Conservation (phyloP, 2,888 invertebrate genomes). For the Melinopterus prodromus region DNA sequence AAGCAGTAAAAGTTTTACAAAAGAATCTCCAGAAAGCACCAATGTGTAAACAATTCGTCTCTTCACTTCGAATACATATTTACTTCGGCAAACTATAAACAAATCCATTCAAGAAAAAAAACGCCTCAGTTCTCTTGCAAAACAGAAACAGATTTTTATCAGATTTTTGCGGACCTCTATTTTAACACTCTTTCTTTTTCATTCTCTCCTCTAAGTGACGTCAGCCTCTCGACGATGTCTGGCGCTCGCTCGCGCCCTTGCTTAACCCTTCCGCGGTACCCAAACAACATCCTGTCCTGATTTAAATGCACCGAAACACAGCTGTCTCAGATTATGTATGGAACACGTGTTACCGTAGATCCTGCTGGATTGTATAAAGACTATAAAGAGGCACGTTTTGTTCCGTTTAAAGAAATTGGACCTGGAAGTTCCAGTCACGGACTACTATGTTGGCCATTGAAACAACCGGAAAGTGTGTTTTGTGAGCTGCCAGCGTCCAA, state of each 20-base stretch:
- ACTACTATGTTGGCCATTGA: not conserved
- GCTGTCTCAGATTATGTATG: slow-evolving; percentile 35
- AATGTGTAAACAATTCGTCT: not conserved
- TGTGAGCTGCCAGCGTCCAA: too few relatives aligned
- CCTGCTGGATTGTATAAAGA: not conserved
- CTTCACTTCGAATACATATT: not conserved
- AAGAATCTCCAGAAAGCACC: not conserved
- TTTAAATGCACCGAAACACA: slow-evolving; percentile 37
- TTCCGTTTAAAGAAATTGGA: not conserved
- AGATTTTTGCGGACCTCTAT: not conserved
- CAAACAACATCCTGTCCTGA: slow-evolving; percentile 37
- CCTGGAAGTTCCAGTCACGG: not conserved
- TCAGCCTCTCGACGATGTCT: slow-evolving; percentile 5
- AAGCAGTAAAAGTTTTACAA: too few relatives aligned
- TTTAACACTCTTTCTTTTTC: not conserved
- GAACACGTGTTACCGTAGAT: slow-evolving; percentile 34
- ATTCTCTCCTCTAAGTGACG: not conserved
- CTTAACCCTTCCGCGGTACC: slow-evolving; percentile 31
- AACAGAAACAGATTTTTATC: not conserved
- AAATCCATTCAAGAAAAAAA: not conserved
- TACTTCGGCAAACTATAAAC: not conserved
- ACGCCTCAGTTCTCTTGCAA: not conserved
- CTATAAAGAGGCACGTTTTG: not conserved
- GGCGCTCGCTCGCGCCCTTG: not conserved
- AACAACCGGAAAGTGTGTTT: not conserved